A percentile compares a stretch with the other conserved stretches of the same genome.
Evolutionary conservation across 2,113 vertebrate genomes (phyloP).

Genomic region (Urocitellus parryii): DNA sequence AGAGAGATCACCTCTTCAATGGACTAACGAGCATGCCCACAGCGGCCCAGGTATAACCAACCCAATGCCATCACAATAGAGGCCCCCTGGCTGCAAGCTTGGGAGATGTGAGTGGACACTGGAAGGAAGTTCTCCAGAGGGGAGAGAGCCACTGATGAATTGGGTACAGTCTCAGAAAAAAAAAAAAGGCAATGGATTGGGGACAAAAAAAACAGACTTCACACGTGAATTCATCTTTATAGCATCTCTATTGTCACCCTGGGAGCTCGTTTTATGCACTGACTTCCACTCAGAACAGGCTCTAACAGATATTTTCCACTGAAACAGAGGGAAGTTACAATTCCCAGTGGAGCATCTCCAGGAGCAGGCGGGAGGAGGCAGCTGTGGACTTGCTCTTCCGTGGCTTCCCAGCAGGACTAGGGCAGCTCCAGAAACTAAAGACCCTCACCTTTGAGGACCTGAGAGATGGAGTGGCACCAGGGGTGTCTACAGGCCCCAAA

Average conservation of each 20-base stretch:
- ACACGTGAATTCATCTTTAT: not conserved
- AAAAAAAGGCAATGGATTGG: not conserved
- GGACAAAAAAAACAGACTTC: not conserved
- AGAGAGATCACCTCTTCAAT: too few species aligned
- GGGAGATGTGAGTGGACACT: not conserved
- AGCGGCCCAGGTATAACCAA: not conserved
- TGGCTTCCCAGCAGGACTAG: not conserved
- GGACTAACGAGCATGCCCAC: not conserved
- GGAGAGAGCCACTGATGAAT: not conserved
- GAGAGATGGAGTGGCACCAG: not conserved
- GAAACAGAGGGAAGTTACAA: not conserved
- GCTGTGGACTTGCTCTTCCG: not conserved
- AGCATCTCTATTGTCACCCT: not conserved
- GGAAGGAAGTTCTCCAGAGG: not conserved
- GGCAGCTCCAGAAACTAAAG: not conserved
- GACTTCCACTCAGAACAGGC: not conserved
- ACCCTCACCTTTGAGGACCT: not conserved
- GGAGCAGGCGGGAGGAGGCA: not conserved
- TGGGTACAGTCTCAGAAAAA: not conserved
- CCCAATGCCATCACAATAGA: not conserved
- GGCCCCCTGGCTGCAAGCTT: rapidly evolving
- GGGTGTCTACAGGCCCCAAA: not conserved
- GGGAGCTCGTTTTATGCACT: not conserved
- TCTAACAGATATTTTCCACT: not conserved
- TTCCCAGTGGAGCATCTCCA: not conserved